These are phyloP conservation scores for Psittacula cyanocephala DNA, from an alignment of 2,113 vertebrate genomes.

Conservation along the genomic window DNA sequence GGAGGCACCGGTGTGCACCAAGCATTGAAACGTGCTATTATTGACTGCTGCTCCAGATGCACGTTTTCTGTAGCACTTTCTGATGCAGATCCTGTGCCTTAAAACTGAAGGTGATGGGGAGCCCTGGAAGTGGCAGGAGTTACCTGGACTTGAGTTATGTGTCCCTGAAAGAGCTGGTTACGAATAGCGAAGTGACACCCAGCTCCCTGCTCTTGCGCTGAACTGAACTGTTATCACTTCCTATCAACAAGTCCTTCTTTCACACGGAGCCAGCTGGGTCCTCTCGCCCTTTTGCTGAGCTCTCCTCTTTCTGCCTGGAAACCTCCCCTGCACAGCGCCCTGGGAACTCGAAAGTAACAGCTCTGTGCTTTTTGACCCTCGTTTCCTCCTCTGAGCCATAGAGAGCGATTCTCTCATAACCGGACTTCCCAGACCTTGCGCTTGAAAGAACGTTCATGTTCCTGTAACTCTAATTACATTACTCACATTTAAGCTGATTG, in stretches of 20 bases:
- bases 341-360: not conserved
- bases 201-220: not conserved
- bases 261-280: not conserved
- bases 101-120: not conserved
- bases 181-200: not conserved
- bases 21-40: rapidly evolving
- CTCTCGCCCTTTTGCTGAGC: not conserved
- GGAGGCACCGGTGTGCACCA: rapidly evolving
- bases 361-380: not conserved
- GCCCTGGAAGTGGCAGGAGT: not conserved
- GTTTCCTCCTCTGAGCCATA: not conserved
- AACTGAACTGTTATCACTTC: rapidly evolving
- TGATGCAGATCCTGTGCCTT: not conserved
- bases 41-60: not conserved
- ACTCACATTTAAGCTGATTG: rapidly evolving
- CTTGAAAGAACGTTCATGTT: not conserved
- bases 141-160: not conserved
- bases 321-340: not conserved
- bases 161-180: not conserved
- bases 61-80: not conserved
- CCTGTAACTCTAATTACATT: not conserved
- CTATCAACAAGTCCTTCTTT: not conserved
- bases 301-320: not conserved
- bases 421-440: not conserved
- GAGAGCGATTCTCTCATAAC: not conserved